phyloP scores from a whole-genome alignment of 2,113 vertebrate species.

The Gallinago jamesoni region DNA sequence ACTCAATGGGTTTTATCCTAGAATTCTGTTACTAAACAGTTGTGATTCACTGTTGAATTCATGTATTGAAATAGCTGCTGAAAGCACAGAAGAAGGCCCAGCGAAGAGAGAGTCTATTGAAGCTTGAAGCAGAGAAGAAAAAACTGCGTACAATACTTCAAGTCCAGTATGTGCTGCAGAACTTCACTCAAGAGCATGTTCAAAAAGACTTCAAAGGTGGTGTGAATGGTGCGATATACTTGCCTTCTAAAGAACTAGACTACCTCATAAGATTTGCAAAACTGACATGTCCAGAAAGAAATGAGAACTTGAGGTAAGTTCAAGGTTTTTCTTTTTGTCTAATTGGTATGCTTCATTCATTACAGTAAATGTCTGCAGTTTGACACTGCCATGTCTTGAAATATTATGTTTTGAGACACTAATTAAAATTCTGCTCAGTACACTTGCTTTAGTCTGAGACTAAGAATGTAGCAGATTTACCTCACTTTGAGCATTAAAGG shows the following conservation, averaged over 20 bases:
- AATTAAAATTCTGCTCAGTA: background rate
- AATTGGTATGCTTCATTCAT: background rate
- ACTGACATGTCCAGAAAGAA: constrained; percentile 82
- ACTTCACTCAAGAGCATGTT: constrained; percentile 84
- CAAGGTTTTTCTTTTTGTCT: background rate
- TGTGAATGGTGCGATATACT: constrained; percentile 79
- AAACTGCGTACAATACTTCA: constrained; percentile 86
- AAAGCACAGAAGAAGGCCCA: constrained; percentile 87
- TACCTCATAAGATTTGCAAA: constrained; percentile 85
- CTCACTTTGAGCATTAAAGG: background rate
- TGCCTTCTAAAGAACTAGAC: constrained; percentile 83
- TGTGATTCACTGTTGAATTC: background rate
- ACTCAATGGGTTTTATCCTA: background rate
- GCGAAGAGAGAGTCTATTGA: constrained; percentile 80
- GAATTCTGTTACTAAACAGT: background rate
- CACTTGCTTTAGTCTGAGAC: background rate
- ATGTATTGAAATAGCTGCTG: constrained; percentile 79
- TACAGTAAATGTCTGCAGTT: background rate
- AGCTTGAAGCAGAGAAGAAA: constrained; percentile 83
- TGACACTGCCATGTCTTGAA: background rate
- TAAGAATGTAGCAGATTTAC: background rate
- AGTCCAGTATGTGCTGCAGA: constrained; percentile 87
- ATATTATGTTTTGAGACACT: background rate
- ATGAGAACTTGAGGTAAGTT: constrained; percentile 82
- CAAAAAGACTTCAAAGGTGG: constrained; percentile 84